phyloP scores from a whole-genome alignment of 64 coral and sea anemone species.

The Trachythela sp. region DNA sequence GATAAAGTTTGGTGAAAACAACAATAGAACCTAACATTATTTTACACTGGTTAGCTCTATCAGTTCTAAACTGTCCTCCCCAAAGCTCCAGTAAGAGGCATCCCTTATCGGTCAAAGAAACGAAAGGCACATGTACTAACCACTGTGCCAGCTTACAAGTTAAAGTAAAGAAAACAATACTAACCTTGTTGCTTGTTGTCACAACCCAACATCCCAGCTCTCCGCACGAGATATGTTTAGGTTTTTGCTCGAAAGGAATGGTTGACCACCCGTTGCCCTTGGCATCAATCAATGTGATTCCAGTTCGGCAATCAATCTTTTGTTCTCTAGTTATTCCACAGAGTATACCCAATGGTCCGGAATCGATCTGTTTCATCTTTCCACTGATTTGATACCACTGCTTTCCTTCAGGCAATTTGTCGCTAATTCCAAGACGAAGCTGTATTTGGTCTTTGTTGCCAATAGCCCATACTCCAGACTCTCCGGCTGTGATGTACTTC shows the following conservation, averaged over 20 bases:
- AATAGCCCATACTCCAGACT: neutral
- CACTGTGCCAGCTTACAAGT: too few relatives aligned
- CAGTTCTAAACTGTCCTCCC: too few relatives aligned
- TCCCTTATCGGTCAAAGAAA: too few relatives aligned
- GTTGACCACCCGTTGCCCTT: neutral
- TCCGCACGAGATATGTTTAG: neutral
- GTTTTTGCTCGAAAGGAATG: neutral
- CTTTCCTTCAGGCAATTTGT: neutral
- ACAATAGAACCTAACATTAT: too few relatives aligned
- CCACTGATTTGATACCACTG: neutral
- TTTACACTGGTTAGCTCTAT: too few relatives aligned
- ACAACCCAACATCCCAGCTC: neutral
- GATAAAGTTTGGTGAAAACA: too few relatives aligned
- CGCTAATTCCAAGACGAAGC: neutral
- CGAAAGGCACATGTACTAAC: too few relatives aligned
- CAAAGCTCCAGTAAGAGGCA: too few relatives aligned
- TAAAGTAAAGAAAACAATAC: too few relatives aligned
- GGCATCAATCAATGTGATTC: neutral
- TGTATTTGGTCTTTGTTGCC: neutral
- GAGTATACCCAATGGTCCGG: neutral
- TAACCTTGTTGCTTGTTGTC: neutral
- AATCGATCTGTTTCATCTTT: neutral
- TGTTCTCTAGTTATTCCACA: neutral
- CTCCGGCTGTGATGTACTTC: neutral
- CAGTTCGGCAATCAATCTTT: neutral